These are phyloP conservation scores for Nothocercus julius DNA, from an alignment of 2,113 vertebrate genomes.

Conservation along the genomic window DNA sequence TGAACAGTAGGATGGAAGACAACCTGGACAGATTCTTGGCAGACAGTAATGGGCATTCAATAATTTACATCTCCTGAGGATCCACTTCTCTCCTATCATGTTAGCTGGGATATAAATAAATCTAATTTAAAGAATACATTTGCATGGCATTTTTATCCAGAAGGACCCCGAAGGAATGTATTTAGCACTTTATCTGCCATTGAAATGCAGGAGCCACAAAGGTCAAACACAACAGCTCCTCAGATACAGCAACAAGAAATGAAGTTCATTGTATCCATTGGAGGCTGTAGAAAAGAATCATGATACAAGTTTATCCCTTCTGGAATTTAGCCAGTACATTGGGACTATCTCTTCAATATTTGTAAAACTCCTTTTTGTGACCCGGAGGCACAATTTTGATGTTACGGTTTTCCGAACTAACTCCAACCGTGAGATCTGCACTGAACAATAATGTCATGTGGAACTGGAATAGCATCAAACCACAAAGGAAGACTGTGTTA, in stretches of 20 bases:
- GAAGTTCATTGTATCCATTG: background rate
- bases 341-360: background rate
- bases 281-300: background rate
- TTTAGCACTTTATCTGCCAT: background rate
- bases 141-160: background rate
- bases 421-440: background rate
- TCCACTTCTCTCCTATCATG: background rate
- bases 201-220: accelerated
- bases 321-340: background rate
- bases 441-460: background rate
- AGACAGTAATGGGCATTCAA: background rate
- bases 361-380: background rate
- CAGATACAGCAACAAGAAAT: background rate
- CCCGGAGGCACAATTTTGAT: background rate
- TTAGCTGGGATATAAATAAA: background rate
- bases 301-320: background rate
- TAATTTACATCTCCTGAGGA: background rate
- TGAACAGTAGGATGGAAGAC: background rate
- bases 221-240: background rate
- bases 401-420: background rate
- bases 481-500: background rate
- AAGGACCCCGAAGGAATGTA: background rate
- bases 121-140: background rate
- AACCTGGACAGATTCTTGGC: background rate
- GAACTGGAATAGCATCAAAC: background rate